These are phyloP conservation scores for Eupithecia centaureata DNA, from an alignment of 2,888 invertebrate genomes.

Conservation along the genomic window DNA sequence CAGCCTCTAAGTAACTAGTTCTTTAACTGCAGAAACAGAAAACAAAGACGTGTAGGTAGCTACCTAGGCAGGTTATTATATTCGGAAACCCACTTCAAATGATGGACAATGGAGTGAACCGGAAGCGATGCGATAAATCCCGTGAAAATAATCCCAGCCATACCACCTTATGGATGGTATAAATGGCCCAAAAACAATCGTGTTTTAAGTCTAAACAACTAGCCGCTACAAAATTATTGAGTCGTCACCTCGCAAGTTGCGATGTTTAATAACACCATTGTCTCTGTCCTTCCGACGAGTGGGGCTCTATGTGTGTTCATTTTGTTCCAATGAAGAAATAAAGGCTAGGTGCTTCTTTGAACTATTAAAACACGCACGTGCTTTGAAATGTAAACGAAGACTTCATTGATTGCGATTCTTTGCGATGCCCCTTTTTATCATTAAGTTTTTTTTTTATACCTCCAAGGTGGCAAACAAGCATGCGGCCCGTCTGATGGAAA, in stretches of 20 bases:
- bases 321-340: not conserved
- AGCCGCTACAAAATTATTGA: slow-evolving; percentile 10
- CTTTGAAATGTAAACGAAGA: not conserved
- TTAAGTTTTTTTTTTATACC: too few relatives aligned
- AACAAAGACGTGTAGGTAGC: not conserved
- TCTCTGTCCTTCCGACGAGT: slow-evolving; percentile 35
- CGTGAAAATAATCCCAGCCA: not conserved
- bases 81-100: not conserved
- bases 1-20: too few relatives aligned
- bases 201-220: slow-evolving; percentile 31
- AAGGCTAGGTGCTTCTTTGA: not conserved
- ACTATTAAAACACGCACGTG: not conserved
- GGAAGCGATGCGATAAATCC: not conserved
- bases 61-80: too few relatives aligned
- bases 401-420: not conserved
- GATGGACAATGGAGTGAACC: not conserved
- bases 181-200: not conserved
- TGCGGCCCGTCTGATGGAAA: too few relatives aligned
- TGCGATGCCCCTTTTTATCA: not conserved
- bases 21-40: not conserved
- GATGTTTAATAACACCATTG: slow-evolving; percentile 45
- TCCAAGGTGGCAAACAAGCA: too few relatives aligned
- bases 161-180: not conserved
- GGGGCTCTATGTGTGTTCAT: slow-evolving; percentile 10
- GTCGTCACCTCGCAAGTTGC: not conserved